phyloP scores from a whole-genome alignment of 2,888 invertebrate species.

The Aleiodes alternator region DNA sequence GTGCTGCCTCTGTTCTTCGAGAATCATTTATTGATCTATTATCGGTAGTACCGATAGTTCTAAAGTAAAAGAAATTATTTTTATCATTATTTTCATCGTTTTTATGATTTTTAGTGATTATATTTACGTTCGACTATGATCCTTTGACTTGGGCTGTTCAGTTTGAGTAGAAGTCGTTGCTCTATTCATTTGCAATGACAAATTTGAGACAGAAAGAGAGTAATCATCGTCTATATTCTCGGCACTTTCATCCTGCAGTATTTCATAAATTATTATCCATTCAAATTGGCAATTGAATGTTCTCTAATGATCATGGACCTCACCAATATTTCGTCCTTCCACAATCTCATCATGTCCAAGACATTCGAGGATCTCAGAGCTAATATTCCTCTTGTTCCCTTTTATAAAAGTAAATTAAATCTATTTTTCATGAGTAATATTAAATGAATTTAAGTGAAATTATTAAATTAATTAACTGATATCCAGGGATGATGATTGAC shows the following conservation, averaged over 20 bases:
- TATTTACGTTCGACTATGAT: slow-evolving; percentile 40
- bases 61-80: slow-evolving; percentile 11
- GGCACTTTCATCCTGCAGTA: slow-evolving; percentile 11
- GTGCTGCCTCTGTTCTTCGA: slow-evolving; percentile 41
- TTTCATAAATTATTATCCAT: slow-evolving; percentile 39
- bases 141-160: slow-evolving; percentile 6
- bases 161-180: slow-evolving; percentile 15
- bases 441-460: background rate
- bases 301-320: slow-evolving; percentile 28
- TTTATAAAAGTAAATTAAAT: slow-evolving; percentile 5
- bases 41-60: slow-evolving; percentile 1
- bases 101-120: background rate
- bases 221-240: slow-evolving; percentile 34
- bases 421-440: background rate
- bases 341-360: slow-evolving; percentile 75
- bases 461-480: slow-evolving; percentile 53
- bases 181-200: slow-evolving; percentile 4
- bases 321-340: slow-evolving; percentile 72
- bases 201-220: slow-evolving; percentile 9
- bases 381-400: slow-evolving; percentile 48
- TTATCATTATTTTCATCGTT: background rate
- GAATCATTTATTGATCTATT: slow-evolving; percentile 8
- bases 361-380: slow-evolving; percentile 69
- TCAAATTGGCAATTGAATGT: background rate
- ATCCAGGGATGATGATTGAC: slow-evolving; percentile 77